Evolutionary conservation across 2,888 invertebrate genomes (phyloP), one percentile per base, ranked within the genome.

Genomic region (Nemoura dubitans): DNA sequence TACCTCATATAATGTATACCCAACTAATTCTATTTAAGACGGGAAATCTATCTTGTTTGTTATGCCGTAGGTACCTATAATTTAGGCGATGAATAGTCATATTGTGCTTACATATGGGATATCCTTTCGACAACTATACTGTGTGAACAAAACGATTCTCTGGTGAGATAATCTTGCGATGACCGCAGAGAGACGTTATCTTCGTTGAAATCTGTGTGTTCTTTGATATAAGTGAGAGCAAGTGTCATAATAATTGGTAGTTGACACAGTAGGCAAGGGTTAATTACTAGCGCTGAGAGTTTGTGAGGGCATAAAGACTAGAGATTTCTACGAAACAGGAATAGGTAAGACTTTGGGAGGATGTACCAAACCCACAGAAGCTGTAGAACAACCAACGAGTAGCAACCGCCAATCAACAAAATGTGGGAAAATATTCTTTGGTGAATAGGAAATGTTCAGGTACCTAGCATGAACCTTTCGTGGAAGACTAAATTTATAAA

Each of bases 391-490:
- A 59, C 59, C 14, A 21, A 21, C 59, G 59, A 36, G 59, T 59
- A 59, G 59, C 59, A 59, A 59, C 59, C 59, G 59, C 59, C 59
- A 59, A 59, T 59, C 59, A 59, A 59, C 59, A 59, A 59, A 59
- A 59, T 59, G 59, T 59, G 59, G 59, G 59, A 59, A 59, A 59
- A 59, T 59, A 59, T 59, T 2, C 59, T 2, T 1, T 14, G 14
- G 10, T 59, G 59, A 59, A 59, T 59, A 59, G 59, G 21, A 59
- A 59, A 59, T 59, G 59, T 59, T 21, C 59, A 59, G 59, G 59
- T 59, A 59, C 59, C 59, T 36, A 59, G 59, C 59, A 21, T 10
- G 3, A 7, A 21, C 59, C 59, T 59, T 36, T 59, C 59, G 59
- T 59, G 21, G 59, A 59, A 59, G 59, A 59, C 21, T 59, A 59